phyloP scores from a whole-genome alignment of 2,888 invertebrate species.

The Drosophila hamatofila region DNA sequence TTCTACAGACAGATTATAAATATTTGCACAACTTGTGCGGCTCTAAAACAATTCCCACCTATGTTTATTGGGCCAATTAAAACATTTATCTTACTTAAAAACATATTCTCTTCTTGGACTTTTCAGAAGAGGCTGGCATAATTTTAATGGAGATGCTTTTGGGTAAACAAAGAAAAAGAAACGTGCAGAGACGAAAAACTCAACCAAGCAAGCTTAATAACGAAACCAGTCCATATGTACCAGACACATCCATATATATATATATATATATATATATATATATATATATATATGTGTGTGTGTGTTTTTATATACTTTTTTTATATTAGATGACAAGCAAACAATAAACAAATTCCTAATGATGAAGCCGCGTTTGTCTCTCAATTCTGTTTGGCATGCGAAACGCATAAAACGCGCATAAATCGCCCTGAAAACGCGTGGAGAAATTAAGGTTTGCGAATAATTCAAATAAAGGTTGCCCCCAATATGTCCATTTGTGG shows the following conservation, averaged over 20 bases:
- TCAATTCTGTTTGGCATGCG: conserved; percentile 49
- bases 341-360: conserved; percentile 61
- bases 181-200: conserved; percentile 14
- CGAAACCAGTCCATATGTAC: conserved; percentile 49
- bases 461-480: conserved; percentile 38
- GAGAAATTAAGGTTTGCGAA: conserved; percentile 31
- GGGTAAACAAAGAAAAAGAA: conserved; percentile 51
- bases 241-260: background rate
- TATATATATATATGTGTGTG: no score
- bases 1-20: conserved; percentile 11
- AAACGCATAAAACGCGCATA: conserved; percentile 27
- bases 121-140: conserved; percentile 31
- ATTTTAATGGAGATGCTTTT: conserved; percentile 28
- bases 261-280: background rate
- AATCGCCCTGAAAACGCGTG: conserved; percentile 24
- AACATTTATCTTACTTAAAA: conserved; percentile 30
- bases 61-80: conserved; percentile 30
- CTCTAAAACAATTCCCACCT: conserved; percentile 36
- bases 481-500: conserved; percentile 23
- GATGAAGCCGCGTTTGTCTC: conserved; percentile 28
- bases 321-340: conserved; percentile 33
- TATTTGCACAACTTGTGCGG: conserved; percentile 36
- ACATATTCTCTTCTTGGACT: conserved; percentile 7
- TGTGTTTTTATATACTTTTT: background rate
- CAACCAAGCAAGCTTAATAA: conserved; percentile 22